Evolutionary conservation across 2,888 invertebrate genomes (phyloP), one percentile per base, ranked within the genome.

Genomic region (Morpho achilles): DNA sequence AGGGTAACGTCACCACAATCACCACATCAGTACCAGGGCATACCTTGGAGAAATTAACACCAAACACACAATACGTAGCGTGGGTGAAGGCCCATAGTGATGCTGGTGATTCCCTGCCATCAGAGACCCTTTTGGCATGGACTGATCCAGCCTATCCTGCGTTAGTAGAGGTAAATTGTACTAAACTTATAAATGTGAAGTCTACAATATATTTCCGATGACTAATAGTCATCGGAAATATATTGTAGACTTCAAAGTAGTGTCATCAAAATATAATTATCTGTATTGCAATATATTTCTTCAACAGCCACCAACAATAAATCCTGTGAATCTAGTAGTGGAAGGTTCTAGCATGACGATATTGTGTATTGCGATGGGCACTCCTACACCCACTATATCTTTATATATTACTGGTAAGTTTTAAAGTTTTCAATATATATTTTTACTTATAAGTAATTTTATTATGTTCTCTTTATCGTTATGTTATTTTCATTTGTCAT

Each of bases 311-410:
- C 96, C 96, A 0, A 94, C 96, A 0, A 94, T 97, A 48, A 96
- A 96, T 77, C 96, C 96, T 0, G 94, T 95, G 53, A 96, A 95
- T 81, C 89, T 96, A 67, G 94, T 96, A 46, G 93, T 96, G 58
- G 96, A 97, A 84, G 96, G 96, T 0, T 94, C 95, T 70, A 95
- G 95, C 63, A 96, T 97, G 95, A 96, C 96, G 0, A 94, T 97
- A 59, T 91, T 96, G 2, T 96, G 96, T 73, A 94, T 96, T 57
- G 96, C 96, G 0, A 94, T 96, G 92, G 96, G 96, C 7, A 96
- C 95, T 39, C 97, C 97, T 0, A 95, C 95, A 62, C 97, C 97
- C 0, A 96, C 95, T 2, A 96, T 96, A 56, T 96, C 96, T 0
- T 84, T 97, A 0, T 96, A 96, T 76, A 94, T 97, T 61, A 94